Evolutionary conservation across 2,797 vertebrate species (phyloP).

Genomic region (Emys orbicularis): DNA sequence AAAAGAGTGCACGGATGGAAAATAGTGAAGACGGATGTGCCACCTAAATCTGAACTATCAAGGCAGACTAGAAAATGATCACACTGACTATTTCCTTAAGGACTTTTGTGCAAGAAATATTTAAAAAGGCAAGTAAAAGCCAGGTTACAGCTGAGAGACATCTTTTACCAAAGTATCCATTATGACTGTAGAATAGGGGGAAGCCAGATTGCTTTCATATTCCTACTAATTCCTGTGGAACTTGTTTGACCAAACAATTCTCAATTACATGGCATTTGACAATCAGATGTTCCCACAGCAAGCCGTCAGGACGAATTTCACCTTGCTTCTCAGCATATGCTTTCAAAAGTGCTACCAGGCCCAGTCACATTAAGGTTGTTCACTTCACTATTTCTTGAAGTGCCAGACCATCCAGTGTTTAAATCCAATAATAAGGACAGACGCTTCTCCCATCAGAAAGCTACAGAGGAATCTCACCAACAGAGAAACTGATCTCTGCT

Average conservation of each 20-base stretch:
- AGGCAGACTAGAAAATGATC: background rate
- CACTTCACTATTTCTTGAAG: background rate
- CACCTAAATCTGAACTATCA: constrained; percentile 20
- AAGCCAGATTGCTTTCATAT: background rate
- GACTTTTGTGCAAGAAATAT: background rate
- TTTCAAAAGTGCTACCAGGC: background rate
- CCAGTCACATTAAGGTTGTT: background rate
- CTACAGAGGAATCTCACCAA: background rate
- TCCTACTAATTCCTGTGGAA: background rate
- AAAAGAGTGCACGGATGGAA: background rate
- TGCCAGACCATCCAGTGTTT: background rate
- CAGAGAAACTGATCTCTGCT: background rate
- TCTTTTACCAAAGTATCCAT: constrained; percentile 4
- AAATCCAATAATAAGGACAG: background rate
- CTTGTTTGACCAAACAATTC: background rate
- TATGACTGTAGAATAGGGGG: background rate
- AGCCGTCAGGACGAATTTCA: background rate
- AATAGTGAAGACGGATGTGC: background rate
- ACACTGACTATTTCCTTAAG: constrained; percentile 5
- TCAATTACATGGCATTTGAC: background rate
- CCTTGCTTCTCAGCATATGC: background rate
- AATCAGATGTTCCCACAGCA: background rate
- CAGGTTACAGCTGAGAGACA: background rate
- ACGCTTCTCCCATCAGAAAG: background rate
- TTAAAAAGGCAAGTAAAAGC: background rate